Base-by-base conservation (phyloP, 2,113 vertebrate species). In the Labrus mixtus region DNA sequence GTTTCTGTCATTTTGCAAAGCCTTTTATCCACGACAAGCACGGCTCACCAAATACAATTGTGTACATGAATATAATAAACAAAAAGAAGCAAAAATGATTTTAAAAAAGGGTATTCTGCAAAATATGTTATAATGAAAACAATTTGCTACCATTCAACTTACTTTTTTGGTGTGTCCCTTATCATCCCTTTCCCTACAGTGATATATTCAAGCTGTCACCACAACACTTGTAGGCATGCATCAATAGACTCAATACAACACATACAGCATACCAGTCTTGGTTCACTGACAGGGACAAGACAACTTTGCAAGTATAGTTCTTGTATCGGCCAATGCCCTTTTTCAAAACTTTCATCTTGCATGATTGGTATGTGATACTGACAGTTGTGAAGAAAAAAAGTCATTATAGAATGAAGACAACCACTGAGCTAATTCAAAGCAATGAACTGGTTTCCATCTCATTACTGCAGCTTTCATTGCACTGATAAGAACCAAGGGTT, bases 351-450 rank as follows among this genome's bases (percentile, higher is more conserved):
- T 7, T 41, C 23, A 48, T 56, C 29, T 43, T 53, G 19, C 50
- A 39, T 43, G 15, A 74, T 78, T 78, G 68, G 19, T 50, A 78
- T 68, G n/a, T 29, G 33, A 62, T 55, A 51, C 37, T 73, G 60
- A 81, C 63, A 62, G 51, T 20, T 64, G 25, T 62, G 62, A 43
- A 73, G 25, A 25, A 48, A 51, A 51, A 68, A 19, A 53, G 10
- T 22, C 25, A 58, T 29, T 39, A 43, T 78, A 55, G 43, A 69
- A 54, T 25, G 23, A 63, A 48, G 55, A 82, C 60, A 76, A 58
- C 46, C 10, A 56, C 54, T 66, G 73, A 68, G 79, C 68, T 73
- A 70, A 86, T 80, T 81, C 81, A 57, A 89, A 73, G 62, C 79
- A 60, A 70, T 17, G 33, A 62, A 50, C 51, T 72, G 64, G 17